These are phyloP conservation scores for Pterobdella sp. DNA, from an alignment of 2,888 invertebrate genomes.

Conservation along the genomic window DNA sequence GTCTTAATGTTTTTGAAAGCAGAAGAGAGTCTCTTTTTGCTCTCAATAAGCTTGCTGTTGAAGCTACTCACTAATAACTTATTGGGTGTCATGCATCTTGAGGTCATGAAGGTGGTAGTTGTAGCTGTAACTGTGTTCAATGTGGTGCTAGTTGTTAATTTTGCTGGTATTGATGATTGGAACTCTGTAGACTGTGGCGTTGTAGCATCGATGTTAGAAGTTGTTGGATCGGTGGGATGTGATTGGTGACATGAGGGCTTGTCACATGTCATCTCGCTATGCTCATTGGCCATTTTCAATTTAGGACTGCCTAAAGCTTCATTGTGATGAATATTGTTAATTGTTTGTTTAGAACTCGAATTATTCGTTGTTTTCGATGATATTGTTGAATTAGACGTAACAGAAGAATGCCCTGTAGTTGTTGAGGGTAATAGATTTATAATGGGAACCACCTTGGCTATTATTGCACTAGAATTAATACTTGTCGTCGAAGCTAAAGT, in stretches of 20 bases:
- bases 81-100: neutral
- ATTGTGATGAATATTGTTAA: no score
- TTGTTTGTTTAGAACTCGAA: no score
- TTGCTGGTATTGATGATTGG: no score
- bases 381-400: no score
- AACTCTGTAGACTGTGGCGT: neutral
- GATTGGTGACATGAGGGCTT: neutral
- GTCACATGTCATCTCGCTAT: neutral
- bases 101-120: neutral
- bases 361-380: no score
- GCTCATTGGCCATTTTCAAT: no score
- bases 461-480: no score
- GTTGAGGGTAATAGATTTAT: no score
- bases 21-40: neutral
- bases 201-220: neutral
- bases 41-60: constrained; percentile 7
- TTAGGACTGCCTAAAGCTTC: no score
- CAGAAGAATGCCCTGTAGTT: no score
- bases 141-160: neutral
- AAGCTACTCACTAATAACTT: neutral
- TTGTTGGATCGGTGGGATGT: neutral
- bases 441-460: no score
- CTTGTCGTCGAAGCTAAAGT: no score
- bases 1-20: neutral
- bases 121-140: neutral